Evolutionary conservation across 2,888 invertebrate species (phyloP).

Genomic region (Icerya purchasi): DNA sequence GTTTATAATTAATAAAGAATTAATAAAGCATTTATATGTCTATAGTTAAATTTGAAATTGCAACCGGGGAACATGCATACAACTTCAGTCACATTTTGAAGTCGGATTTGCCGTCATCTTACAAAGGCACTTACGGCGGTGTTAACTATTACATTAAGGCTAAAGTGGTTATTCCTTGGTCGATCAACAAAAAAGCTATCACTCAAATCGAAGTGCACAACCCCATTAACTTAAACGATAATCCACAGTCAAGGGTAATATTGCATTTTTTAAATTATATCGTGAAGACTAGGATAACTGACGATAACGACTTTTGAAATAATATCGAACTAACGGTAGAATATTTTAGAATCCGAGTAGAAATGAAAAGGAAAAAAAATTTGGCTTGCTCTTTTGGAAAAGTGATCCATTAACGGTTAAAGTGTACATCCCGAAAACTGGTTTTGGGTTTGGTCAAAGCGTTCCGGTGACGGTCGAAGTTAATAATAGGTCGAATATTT

Average conservation of each 20-base stretch:
- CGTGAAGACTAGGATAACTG: too few species aligned
- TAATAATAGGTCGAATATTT: constrained; percentile 51
- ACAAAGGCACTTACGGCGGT: constrained; percentile 46
- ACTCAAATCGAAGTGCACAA: constrained; percentile 61
- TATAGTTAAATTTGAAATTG: constrained; percentile 48
- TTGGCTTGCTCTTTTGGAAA: constrained; percentile 57
- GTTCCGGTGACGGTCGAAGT: constrained; percentile 47
- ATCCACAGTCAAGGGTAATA: constrained; percentile 44
- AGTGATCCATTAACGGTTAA: constrained; percentile 48
- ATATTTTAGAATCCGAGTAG: neutral
- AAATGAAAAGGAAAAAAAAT: constrained; percentile 36
- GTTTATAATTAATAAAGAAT: too few species aligned
- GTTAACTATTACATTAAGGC: constrained; percentile 60
- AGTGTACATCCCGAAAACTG: constrained; percentile 44
- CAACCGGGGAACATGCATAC: constrained; percentile 47
- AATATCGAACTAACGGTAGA: too few species aligned
- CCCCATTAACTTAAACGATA: constrained; percentile 58
- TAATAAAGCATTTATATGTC: too few species aligned
- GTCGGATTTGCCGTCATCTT: constrained; percentile 53
- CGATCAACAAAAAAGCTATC: constrained; percentile 63
- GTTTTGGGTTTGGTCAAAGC: constrained; percentile 53
- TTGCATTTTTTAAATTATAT: too few species aligned
- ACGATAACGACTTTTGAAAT: too few species aligned
- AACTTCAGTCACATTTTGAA: constrained; percentile 57
- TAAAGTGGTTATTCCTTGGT: constrained; percentile 57